Base-by-base conservation (phyloP, 2,888 invertebrate genomes). In the Andrena dorsata region DNA sequence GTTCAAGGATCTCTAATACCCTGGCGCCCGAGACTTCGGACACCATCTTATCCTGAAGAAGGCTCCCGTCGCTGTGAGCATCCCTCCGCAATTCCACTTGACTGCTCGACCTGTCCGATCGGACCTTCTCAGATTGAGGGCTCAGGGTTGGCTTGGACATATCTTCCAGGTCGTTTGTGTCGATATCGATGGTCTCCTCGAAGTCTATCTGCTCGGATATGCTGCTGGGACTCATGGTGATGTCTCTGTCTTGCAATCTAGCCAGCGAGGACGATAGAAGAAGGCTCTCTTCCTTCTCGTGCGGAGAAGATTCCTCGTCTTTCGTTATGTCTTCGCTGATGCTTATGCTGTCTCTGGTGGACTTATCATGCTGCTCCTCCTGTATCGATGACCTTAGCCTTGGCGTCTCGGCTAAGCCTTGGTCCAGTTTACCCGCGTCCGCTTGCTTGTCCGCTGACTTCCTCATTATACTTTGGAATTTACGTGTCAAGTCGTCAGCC, bases 141-240 rank as follows among this genome's bases (percentile, higher is more conserved):
- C 86, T 88, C 0, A 72, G 69, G 0, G 71, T 85, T 2, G 80
- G 78, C 49, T 89, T 90, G n/a, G 81, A 84, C n/a, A 75, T 30
- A 16, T 80, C 86, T 6, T 90, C 90, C n/a, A 84, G 26, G 16
- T 87, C 87, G 41, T 86, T 88, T 0, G 86, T 88, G 7, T 89
- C 88, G 0, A 89, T 71, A 7, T 91, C 91, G 10, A 91, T 81
- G 0, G 88, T 90, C 30, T 91, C 91, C 72, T 92, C 92, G 3
- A 92, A 79, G 26, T 92, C 93, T n/a, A 90, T 90, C 23, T 90
- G 92, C 35, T 93, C 93, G 1, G 93, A 93, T 49, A 92, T 91
- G 71, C 92, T 93, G 61, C 92, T 93, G 0, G 93, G 92, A 75
- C 93, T 93, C 80, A 92, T 87, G 4, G 93, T 92, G 7, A 92